A percentile compares a stretch with the other conserved stretches of the same genome.
Evolutionary conservation across 92 coral and sea anemone genomes (phyloP).

Genomic region (Siderastrea radians): DNA sequence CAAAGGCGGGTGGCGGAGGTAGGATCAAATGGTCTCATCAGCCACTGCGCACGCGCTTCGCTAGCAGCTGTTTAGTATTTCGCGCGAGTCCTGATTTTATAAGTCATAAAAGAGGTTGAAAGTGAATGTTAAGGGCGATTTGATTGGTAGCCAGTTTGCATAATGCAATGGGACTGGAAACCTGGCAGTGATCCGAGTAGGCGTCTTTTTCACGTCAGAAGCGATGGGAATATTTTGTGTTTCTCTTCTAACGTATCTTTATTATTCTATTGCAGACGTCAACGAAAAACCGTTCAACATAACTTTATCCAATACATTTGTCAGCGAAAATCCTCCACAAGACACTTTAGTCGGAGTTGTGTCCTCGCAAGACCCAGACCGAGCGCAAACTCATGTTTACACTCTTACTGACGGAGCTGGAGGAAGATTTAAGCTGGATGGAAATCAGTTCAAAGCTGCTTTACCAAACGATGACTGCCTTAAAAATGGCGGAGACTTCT

Average conservation of each 20-base stretch:
- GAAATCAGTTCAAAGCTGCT: constrained; percentile 78
- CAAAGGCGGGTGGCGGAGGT: too few species aligned
- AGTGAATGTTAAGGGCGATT: too few species aligned
- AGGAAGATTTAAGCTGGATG: constrained; percentile 85
- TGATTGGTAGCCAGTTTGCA: too few species aligned
- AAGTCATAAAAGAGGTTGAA: too few species aligned
- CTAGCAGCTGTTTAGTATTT: too few species aligned
- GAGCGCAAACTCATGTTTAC: constrained; percentile 81
- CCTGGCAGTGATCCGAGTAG: neutral
- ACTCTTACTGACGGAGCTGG: constrained; percentile 77
- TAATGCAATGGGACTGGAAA: too few species aligned
- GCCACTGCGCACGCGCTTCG: too few species aligned
- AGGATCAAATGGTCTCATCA: too few species aligned
- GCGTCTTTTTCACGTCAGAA: neutral
- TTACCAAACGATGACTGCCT: constrained; percentile 79
- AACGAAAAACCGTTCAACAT: constrained; percentile 88
- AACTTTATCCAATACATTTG: constrained; percentile 64
- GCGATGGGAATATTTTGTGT: neutral
- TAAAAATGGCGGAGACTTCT: constrained; percentile 80
- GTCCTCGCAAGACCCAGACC: constrained; percentile 87
- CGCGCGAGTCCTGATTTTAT: too few species aligned
- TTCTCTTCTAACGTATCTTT: neutral
- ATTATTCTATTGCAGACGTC: constrained; percentile 65
- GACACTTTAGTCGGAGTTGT: constrained; percentile 79
- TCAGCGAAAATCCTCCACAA: constrained; percentile 81